phyloP scores from a whole-genome alignment of 2,888 invertebrate genomes.

The Drosophila buzzatii region DNA sequence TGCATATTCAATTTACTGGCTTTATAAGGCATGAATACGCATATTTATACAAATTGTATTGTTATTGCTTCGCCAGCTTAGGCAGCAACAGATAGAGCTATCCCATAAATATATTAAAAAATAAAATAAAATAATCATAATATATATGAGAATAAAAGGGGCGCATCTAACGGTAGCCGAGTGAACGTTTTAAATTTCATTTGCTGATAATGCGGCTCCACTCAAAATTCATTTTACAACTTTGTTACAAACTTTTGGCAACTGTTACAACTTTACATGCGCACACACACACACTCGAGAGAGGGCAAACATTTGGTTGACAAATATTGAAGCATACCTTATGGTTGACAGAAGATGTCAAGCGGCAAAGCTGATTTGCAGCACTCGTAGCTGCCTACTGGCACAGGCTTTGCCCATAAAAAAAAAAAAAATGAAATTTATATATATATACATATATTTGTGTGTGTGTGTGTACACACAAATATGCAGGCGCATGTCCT shows the following conservation, averaged over 20 bases:
- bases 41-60: slow-evolving; percentile 20
- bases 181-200: slow-evolving; percentile 69
- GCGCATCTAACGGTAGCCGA: slow-evolving; percentile 10
- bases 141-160: not conserved
- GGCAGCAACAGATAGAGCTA: slow-evolving; percentile 27
- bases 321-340: slow-evolving; percentile 58
- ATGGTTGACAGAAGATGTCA: slow-evolving; percentile 47
- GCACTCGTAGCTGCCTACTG: slow-evolving; percentile 42
- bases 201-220: slow-evolving; percentile 64
- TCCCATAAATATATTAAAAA: slow-evolving; percentile 25
- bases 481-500: slow-evolving; percentile 15
- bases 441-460: not conserved
- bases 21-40: slow-evolving; percentile 22
- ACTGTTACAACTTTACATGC: slow-evolving; percentile 37
- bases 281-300: not conserved
- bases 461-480: not conserved
- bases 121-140: not conserved
- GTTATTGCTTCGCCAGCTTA: slow-evolving; percentile 2
- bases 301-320: slow-evolving; percentile 34
- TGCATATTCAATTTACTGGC: slow-evolving; percentile 47
- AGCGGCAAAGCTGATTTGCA: slow-evolving; percentile 64
- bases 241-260: slow-evolving; percentile 49
- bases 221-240: slow-evolving; percentile 69
- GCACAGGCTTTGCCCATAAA: slow-evolving; percentile 6
- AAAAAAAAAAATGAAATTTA: slow-evolving; percentile 1